Percentiles rank a stretch among this genome's conserved stretches.
Conservation (phyloP, 1,140 invertebrate genomes). For the Nylanderia fulva region DNA sequence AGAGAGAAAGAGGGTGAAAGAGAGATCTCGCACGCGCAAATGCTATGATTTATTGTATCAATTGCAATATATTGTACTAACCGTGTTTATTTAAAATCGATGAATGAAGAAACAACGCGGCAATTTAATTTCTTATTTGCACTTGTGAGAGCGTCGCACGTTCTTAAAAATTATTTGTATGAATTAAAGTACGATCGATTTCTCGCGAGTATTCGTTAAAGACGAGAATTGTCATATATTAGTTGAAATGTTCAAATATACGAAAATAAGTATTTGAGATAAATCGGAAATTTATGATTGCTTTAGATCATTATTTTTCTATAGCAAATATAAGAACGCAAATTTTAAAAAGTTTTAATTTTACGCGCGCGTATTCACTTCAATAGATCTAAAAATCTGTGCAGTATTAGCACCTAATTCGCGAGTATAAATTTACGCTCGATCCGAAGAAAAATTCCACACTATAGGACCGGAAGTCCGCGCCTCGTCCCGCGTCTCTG, state of each 20-base stretch:
- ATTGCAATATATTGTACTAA: not conserved
- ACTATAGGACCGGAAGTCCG: constrained; percentile 64
- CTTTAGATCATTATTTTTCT: not conserved
- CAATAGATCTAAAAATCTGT: not conserved
- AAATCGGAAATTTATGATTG: not conserved
- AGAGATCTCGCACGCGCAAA: not conserved
- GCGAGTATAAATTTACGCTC: constrained; percentile 12
- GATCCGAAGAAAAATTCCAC: constrained; percentile 11
- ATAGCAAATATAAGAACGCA: not conserved
- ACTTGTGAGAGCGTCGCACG: not conserved
- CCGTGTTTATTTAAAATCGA: not conserved
- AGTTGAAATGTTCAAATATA: not conserved
- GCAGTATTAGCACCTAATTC: constrained; percentile 20
- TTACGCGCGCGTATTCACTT: not conserved
- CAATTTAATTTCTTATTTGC: not conserved
- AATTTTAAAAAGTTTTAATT: not conserved
- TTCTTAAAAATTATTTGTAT: not conserved
- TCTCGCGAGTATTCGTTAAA: not conserved
- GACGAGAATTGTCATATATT: not conserved
- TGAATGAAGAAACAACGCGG: not conserved
- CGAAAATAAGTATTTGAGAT: not conserved
- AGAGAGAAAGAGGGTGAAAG: constrained; percentile 1
- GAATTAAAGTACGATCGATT: not conserved
- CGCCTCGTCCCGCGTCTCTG: constrained; percentile 59
- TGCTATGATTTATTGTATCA: constrained; percentile 27